These are phyloP conservation scores for Phrynocephalus guinanensis DNA, from an alignment of 2,797 vertebrate species.

Conservation along the genomic window DNA sequence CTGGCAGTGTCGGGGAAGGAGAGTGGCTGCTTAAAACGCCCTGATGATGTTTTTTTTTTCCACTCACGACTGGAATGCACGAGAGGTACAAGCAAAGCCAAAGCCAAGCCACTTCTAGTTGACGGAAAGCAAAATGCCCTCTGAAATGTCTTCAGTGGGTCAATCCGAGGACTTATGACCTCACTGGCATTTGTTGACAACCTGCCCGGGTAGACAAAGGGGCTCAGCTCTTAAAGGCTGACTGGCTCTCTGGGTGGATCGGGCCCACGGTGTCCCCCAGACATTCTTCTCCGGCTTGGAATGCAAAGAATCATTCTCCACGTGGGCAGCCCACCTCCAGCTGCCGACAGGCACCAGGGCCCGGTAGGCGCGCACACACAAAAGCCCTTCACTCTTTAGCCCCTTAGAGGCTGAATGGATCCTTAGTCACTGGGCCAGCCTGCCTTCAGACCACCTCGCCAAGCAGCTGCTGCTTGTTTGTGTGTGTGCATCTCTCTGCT, in stretches of 20 bases:
- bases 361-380: background rate
- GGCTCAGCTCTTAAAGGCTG: background rate
- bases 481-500: too few species aligned
- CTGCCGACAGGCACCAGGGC: too few species aligned
- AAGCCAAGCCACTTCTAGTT: background rate
- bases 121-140: background rate
- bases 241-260: background rate
- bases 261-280: background rate
- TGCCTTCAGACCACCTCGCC: background rate
- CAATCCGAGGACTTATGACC: background rate
- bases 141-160: background rate
- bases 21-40: background rate
- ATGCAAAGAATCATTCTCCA: background rate
- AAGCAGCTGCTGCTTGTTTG: background rate
- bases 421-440: too few species aligned
- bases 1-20: conserved; percentile 31
- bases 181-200: background rate
- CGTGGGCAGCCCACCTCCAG: too few species aligned
- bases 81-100: background rate
- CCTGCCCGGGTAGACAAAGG: background rate
- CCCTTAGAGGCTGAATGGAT: background rate
- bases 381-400: background rate
- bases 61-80: accelerated
- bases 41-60: background rate
- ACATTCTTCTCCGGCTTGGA: background rate